Base-by-base conservation (phyloP, 2,113 vertebrate genomes). In the Campylomormyrus tamandua region DNA sequence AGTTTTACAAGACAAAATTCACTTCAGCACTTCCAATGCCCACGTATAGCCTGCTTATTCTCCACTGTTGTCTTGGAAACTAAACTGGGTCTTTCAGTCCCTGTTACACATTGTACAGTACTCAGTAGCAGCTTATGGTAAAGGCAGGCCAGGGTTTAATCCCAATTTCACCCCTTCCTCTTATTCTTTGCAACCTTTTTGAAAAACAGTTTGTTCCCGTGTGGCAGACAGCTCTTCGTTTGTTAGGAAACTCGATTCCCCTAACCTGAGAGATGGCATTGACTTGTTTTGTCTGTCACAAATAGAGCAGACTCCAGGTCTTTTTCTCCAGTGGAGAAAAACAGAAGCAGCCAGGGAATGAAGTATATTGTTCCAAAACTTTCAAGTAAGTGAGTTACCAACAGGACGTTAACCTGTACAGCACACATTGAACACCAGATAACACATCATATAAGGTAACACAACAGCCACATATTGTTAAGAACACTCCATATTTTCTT, bases 41-140 rank as follows among this genome's bases (percentile, higher is more conserved):
- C 52, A 58, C 10, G 52, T 58, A 27, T 6, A 58, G 31, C 31
- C 27, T 88, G 53, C 46, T 52, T 31, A 35, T 53, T 56, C 87
- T 88, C 87, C 53, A 21, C 52, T 88, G 87, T 88, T 88, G 87
- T 88, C 87, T 88, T 88, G 87, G 87, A 56, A 88, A 88, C 87
- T 88, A 39, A 58, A 53, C 19, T 39, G 50, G 5, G 39, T 88
- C 87, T 19, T 88, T 88, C 21, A 19, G 21, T 19, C 53, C 53
- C 53, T 27, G 53, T 87, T 62, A 45, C 50, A 87, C 9, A 24
- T n/a, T 10, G 17, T 19, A 35, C 35, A 35, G 35, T 35, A 58
- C 31, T 58, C 27, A 24, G 19, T 21, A 42, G 24, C 24, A 42
- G 87, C 53, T 21, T 45, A 13, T n/a, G n/a, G 27, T 17, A 35